These are phyloP conservation scores for Cygnus olor DNA, from an alignment of 2,797 vertebrate species.

Conservation along the genomic window DNA sequence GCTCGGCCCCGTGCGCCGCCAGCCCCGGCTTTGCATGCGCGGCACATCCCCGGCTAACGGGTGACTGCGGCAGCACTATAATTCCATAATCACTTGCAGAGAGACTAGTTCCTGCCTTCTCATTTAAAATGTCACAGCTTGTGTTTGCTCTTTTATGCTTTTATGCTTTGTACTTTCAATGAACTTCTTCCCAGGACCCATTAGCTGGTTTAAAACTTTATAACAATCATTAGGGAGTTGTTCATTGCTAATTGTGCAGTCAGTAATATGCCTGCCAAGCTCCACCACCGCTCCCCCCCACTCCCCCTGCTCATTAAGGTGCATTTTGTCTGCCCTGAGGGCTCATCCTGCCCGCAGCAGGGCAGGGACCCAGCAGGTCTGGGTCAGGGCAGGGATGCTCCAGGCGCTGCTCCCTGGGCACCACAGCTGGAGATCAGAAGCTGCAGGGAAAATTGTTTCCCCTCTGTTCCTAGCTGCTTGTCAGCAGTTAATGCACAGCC, in stretches of 20 bases:
- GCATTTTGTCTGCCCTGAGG: background rate
- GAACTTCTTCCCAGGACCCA: slow-evolving; percentile 67
- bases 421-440: background rate
- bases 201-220: slow-evolving; percentile 68
- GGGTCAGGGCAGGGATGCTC: no score
- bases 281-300: background rate
- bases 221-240: slow-evolving; percentile 62
- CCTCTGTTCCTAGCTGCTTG: background rate
- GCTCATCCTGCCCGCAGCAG: background rate
- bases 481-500: background rate
- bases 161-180: slow-evolving; percentile 68
- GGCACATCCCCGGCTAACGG: slow-evolving; percentile 37
- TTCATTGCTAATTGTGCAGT: slow-evolving; percentile 64
- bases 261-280: slow-evolving; percentile 22
- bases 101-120: slow-evolving; percentile 61
- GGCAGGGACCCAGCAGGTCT: background rate
- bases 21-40: slow-evolving; percentile 28
- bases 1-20: background rate
- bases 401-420: background rate
- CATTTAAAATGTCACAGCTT: slow-evolving; percentile 73
- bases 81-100: slow-evolving; percentile 62
- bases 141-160: slow-evolving; percentile 71
- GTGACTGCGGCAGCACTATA: slow-evolving; percentile 23
- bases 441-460: background rate
- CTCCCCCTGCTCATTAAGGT: background rate